A percentile compares a stretch with the other conserved stretches of the same genome.
phyloP scores from a whole-genome alignment of 2,888 invertebrate genomes.

The Epistrophella euchroma region DNA sequence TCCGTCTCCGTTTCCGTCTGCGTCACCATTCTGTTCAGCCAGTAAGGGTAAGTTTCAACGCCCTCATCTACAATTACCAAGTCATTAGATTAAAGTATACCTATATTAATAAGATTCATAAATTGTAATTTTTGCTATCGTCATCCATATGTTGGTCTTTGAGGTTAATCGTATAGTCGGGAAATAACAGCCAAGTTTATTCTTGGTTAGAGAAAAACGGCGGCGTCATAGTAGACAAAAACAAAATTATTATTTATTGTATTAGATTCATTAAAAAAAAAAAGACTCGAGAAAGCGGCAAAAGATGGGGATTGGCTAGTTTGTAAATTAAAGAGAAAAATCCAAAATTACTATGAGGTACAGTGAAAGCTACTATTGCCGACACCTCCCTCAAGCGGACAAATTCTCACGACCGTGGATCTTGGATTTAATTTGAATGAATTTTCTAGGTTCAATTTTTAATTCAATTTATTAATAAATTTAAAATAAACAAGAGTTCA shows the following conservation, averaged over 20 bases:
- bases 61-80: neutral
- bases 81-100: constrained; percentile 21
- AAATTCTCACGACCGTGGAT: too few species aligned
- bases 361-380: too few species aligned
- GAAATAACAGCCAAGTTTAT: neutral
- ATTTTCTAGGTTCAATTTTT: too few species aligned
- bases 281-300: neutral
- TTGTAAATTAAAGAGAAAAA: neutral
- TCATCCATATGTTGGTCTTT: neutral
- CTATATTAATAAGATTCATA: constrained; percentile 20
- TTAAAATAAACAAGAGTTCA: too few species aligned
- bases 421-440: too few species aligned
- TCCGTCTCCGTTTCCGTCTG: too few species aligned
- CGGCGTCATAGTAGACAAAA: neutral
- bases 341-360: neutral
- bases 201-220: neutral
- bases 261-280: neutral
- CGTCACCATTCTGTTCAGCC: too few species aligned
- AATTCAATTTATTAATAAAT: too few species aligned
- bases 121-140: constrained; percentile 1
- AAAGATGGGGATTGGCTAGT: neutral
- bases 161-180: neutral
- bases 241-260: constrained; percentile 20
- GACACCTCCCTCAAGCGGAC: too few species aligned
- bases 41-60: neutral